phyloP scores from a whole-genome alignment of 2,113 vertebrate species.

The Mixornis gularis region DNA sequence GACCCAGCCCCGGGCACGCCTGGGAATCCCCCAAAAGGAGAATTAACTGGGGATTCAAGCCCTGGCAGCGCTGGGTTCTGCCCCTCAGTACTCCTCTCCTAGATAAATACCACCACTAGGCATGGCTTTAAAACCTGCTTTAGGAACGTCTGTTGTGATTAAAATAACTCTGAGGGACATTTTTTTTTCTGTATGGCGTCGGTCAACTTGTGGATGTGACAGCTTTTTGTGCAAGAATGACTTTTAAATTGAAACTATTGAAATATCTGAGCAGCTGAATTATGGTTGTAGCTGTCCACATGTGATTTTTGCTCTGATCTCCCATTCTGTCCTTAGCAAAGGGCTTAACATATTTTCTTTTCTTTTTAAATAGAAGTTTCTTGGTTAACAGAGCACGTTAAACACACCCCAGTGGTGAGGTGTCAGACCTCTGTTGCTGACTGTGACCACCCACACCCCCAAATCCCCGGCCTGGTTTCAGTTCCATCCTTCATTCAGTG shows the following conservation, averaged over 20 bases:
- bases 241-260: neutral
- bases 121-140: neutral
- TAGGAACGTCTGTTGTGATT: neutral
- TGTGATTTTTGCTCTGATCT: neutral
- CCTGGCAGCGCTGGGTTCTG: neutral
- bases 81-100: neutral
- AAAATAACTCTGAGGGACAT: neutral
- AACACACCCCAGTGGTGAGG: rapidly evolving
- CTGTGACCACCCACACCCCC: rapidly evolving
- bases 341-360: neutral
- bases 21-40: neutral
- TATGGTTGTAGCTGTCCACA: neutral
- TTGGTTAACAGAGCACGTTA: neutral
- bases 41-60: neutral
- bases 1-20: no score
- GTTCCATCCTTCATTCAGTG: no score
- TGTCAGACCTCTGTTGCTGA: neutral
- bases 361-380: neutral
- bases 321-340: neutral
- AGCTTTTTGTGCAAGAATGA: neutral
- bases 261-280: neutral
- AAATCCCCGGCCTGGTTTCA: neutral
- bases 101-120: neutral
- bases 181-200: neutral
- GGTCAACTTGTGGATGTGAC: neutral